Conservation (phyloP, 2,113 vertebrate genomes). For the Apistogramma diplotaenia region DNA sequence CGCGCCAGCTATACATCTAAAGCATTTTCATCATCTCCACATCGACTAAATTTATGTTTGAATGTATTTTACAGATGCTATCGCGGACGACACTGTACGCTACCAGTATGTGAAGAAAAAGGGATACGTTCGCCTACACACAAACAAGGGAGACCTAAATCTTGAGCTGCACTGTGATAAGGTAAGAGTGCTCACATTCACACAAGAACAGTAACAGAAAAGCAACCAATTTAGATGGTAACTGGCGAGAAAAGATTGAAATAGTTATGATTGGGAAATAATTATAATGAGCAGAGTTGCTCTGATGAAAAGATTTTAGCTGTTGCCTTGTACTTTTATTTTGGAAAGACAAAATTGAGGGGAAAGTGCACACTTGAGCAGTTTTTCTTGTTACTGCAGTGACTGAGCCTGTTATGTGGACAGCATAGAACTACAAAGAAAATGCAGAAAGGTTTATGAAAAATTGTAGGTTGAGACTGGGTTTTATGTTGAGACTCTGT, state of each 20-base stretch:
- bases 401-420: not conserved
- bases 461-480: not conserved
- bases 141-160: conserved; percentile 92
- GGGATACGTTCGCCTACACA: conserved; percentile 92
- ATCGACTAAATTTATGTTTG: not conserved
- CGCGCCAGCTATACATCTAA: not conserved
- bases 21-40: not conserved
- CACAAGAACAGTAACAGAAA: not conserved
- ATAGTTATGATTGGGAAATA: not conserved
- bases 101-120: conserved; percentile 96
- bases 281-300: not conserved
- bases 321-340: fast-evolving
- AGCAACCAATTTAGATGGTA: not conserved
- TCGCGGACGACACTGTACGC: conserved; percentile 89
- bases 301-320: not conserved
- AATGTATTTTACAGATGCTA: conserved; percentile 72
- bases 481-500: too few relatives aligned
- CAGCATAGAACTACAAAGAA: not conserved
- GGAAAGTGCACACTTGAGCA: not conserved
- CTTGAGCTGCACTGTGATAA: conserved; percentile 95
- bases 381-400: not conserved
- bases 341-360: not conserved
- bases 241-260: not conserved
- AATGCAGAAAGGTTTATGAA: not conserved
- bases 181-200: conserved; percentile 64